These are phyloP conservation scores for Elachura formosa DNA, from an alignment of 2,113 vertebrate species.

Conservation along the genomic window DNA sequence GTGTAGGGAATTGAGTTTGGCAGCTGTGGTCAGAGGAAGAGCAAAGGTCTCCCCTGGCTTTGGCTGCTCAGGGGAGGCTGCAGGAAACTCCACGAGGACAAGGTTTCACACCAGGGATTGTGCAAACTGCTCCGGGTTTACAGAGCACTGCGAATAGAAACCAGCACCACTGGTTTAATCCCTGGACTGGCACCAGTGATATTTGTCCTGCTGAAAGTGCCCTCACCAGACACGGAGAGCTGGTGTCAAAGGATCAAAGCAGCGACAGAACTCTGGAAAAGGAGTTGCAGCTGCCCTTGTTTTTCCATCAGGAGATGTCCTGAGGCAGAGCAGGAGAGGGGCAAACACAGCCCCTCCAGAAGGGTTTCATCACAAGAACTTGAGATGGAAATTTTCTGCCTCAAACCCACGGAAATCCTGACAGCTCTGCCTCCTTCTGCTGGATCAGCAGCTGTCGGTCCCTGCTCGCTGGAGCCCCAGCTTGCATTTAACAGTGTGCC, in stretches of 20 bases:
- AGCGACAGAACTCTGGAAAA: background rate
- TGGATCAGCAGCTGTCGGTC: background rate
- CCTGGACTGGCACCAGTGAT: background rate
- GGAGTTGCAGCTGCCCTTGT: background rate
- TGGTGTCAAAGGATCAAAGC: too few relatives aligned
- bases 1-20: slow-evolving; percentile 63
- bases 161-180: fast-evolving
- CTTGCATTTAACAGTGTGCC: background rate
- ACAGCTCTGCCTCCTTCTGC: background rate
- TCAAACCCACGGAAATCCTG: background rate
- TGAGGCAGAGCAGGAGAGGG: background rate
- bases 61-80: background rate
- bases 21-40: slow-evolving; percentile 54
- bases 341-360: background rate
- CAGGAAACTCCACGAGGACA: background rate
- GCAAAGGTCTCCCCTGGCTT: background rate
- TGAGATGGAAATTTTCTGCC: background rate
- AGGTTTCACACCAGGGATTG: background rate
- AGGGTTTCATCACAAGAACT: background rate
- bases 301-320: background rate
- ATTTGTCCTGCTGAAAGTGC: too few relatives aligned
- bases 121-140: background rate
- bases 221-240: background rate
- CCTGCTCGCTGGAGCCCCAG: background rate
- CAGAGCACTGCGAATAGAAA: background rate